These are phyloP conservation scores for Pedionomus torquatus DNA, from an alignment of 2,113 vertebrate species.

Conservation along the genomic window DNA sequence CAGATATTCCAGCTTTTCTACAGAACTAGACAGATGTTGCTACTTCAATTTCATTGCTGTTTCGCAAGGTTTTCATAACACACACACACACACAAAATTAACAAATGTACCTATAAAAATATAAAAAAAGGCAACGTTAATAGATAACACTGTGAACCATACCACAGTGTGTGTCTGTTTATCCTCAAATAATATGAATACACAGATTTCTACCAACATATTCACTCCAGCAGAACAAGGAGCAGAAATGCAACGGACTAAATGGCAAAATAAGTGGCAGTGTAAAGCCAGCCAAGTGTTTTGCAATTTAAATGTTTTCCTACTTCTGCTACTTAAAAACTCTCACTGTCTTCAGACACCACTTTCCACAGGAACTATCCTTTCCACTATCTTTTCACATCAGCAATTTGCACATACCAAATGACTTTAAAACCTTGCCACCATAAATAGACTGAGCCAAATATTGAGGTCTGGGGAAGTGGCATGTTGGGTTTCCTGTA, in stretches of 20 bases:
- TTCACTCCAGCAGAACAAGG: background rate
- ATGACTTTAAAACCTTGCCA: background rate
- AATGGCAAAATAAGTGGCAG: background rate
- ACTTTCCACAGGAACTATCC: background rate
- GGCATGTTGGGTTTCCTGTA: accelerated
- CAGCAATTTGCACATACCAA: background rate
- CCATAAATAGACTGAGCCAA: background rate
- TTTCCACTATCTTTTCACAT: background rate
- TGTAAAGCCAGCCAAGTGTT: background rate
- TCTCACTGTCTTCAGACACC: background rate
- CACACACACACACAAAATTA: background rate
- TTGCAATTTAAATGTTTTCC: background rate
- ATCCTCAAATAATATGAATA: background rate
- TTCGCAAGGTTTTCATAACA: background rate
- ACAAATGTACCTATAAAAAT: background rate
- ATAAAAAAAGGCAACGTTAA: background rate
- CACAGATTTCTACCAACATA: background rate
- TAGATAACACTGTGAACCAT: background rate
- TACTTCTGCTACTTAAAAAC: background rate
- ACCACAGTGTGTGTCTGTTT: background rate
- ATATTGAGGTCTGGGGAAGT: background rate
- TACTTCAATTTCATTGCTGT: background rate
- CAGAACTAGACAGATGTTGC: background rate
- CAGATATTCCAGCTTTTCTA: background rate
- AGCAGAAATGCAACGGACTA: background rate